Evolutionary conservation across 2,888 invertebrate species (phyloP).

Genomic region (Escarpia spicata): DNA sequence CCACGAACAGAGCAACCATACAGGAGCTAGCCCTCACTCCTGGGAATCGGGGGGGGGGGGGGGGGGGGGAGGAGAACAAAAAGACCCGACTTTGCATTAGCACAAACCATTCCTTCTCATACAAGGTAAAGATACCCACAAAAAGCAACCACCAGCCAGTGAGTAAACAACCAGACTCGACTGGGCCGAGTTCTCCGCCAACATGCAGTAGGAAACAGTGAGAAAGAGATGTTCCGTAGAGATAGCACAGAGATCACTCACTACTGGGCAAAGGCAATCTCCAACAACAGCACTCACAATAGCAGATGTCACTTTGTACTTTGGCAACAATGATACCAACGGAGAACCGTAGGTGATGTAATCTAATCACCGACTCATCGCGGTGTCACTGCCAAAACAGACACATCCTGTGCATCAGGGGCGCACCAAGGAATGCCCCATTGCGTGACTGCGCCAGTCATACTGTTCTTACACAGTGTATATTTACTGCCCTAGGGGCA

Average conservation of each 20-base stretch:
- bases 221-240: neutral
- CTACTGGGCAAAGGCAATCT: neutral
- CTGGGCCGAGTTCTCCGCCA: neutral
- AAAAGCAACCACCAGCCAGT: neutral
- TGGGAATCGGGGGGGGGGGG: too few species aligned
- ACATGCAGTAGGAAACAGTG: neutral
- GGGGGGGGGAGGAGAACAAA: too few species aligned
- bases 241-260: neutral
- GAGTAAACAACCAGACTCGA: neutral
- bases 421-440: neutral
- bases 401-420: neutral
- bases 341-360: neutral
- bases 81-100: too few species aligned
- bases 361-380: neutral
- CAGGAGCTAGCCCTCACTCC: too few species aligned
- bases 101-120: too few species aligned
- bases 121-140: too few species aligned
- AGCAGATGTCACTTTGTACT: neutral
- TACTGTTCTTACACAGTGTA: neutral
- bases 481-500: neutral
- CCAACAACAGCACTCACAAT: neutral
- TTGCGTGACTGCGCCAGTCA: neutral
- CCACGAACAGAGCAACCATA: too few species aligned
- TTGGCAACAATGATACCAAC: neutral
- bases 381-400: neutral